phyloP scores from a whole-genome alignment of 2,797 vertebrate genomes.

The Tokudaia muenninki region DNA sequence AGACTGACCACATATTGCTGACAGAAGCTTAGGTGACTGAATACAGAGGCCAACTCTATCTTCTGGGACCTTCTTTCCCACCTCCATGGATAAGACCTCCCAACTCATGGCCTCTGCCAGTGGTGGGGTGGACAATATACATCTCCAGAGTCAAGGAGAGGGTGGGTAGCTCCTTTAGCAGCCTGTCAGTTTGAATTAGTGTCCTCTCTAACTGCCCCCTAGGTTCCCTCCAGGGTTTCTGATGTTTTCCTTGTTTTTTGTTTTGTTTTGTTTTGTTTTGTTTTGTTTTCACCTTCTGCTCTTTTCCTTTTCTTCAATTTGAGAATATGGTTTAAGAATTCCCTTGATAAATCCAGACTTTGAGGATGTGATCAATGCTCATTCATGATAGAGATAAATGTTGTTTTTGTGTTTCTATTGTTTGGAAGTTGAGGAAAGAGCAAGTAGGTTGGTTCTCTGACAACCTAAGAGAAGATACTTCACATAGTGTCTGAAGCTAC shows the following conservation, averaged over 20 bases:
- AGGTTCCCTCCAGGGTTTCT: not conserved
- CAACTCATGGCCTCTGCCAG: not conserved
- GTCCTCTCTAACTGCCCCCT: not conserved
- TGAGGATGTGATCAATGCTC: slow-evolving; percentile 16
- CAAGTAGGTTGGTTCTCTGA: not conserved
- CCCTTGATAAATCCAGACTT: slow-evolving; percentile 29
- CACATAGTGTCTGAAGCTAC: not conserved
- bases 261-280: no score
- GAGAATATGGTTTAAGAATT: slow-evolving; percentile 6
- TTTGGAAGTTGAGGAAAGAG: not conserved
- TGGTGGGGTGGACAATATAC: not conserved
- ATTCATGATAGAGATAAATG: slow-evolving; percentile 31
- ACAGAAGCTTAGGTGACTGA: slow-evolving; percentile 9
- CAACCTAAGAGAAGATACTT: slow-evolving; percentile 32
- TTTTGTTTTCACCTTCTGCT: not conserved
- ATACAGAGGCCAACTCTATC: not conserved
- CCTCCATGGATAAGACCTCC: not conserved
- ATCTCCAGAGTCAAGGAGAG: not conserved
- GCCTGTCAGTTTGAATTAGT: slow-evolving; percentile 14
- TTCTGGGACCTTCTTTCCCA: not conserved
- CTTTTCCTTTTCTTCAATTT: slow-evolving; percentile 50
- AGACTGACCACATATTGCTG: not conserved
- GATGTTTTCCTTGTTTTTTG: not conserved
- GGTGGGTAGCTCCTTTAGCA: not conserved
- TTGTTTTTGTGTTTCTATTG: not conserved